A percentile compares a stretch with the other conserved stretches of the same genome.
These are phyloP conservation scores for Tipula helvola DNA, from an alignment of 2,888 invertebrate species.

Conservation along the genomic window DNA sequence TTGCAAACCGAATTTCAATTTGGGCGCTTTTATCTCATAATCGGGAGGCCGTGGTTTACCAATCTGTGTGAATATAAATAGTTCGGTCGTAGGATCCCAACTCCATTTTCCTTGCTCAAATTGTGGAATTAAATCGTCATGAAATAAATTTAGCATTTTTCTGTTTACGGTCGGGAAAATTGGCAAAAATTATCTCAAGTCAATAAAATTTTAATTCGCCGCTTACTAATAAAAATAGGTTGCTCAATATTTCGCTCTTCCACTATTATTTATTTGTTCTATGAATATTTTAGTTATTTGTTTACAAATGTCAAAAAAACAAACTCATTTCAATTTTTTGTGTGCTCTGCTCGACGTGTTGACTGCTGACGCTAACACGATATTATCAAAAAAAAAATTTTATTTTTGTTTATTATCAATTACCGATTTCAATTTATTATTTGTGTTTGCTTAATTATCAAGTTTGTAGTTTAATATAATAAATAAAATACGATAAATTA, in stretches of 20 bases:
- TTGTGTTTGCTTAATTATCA: neutral
- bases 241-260: neutral
- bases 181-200: constrained; percentile 13
- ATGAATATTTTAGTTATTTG: neutral
- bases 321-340: no score
- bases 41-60: constrained; percentile 16
- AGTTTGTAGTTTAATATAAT: neutral
- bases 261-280: neutral
- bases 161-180: constrained; percentile 6
- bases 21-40: constrained; percentile 13
- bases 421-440: neutral
- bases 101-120: constrained; percentile 27
- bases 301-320: neutral
- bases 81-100: constrained; percentile 23
- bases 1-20: constrained; percentile 21
- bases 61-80: constrained; percentile 21
- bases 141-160: constrained; percentile 23
- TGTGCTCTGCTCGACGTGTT: neutral
- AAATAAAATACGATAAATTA: neutral
- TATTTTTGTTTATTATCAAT: neutral
- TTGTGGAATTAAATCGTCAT: constrained; percentile 23
- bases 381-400: neutral
- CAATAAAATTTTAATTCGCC: neutral
- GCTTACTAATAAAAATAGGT: neutral
- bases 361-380: neutral